Conservation (phyloP, 1,140 invertebrate species). For the Leptinotarsa lineolata region DNA sequence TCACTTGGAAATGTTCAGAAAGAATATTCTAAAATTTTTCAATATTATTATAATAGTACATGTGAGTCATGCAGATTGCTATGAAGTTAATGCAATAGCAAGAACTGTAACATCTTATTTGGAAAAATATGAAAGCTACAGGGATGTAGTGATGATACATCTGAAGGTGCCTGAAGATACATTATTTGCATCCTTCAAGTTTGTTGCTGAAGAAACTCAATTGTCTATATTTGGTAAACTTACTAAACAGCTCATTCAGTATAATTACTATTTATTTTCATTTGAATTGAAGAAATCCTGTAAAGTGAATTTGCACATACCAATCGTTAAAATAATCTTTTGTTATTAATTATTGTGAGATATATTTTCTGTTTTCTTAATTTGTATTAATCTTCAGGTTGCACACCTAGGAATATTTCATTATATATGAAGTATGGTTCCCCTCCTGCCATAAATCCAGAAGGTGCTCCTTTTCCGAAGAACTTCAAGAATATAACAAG, state of each 20-base stretch:
- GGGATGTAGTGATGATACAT: conserved; percentile 45
- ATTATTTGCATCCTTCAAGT: conserved; percentile 47
- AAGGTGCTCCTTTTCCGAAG: conserved; percentile 71
- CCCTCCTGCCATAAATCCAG: conserved; percentile 76
- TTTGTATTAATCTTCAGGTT: conserved; percentile 56
- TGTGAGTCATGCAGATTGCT: neutral
- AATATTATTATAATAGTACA: no score
- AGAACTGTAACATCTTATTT: conserved; percentile 43
- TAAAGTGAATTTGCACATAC: neutral
- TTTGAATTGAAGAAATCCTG: neutral
- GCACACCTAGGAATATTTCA: conserved; percentile 63
- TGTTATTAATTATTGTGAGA: no score
- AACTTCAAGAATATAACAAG: conserved; percentile 63
- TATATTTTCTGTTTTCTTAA: no score
- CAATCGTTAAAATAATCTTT: neutral
- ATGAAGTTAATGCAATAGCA: conserved; percentile 33
- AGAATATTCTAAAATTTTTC: no score
- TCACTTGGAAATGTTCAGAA: no score
- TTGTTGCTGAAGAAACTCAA: conserved; percentile 43
- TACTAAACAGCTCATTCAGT: neutral
- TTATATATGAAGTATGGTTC: conserved; percentile 74
- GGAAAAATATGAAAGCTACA: conserved; percentile 46
- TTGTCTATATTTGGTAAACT: conserved; percentile 49
- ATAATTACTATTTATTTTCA: neutral
- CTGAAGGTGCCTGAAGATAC: conserved; percentile 48